Conservation (phyloP, 2,888 invertebrate species). For the Parasteatoda lunata region DNA sequence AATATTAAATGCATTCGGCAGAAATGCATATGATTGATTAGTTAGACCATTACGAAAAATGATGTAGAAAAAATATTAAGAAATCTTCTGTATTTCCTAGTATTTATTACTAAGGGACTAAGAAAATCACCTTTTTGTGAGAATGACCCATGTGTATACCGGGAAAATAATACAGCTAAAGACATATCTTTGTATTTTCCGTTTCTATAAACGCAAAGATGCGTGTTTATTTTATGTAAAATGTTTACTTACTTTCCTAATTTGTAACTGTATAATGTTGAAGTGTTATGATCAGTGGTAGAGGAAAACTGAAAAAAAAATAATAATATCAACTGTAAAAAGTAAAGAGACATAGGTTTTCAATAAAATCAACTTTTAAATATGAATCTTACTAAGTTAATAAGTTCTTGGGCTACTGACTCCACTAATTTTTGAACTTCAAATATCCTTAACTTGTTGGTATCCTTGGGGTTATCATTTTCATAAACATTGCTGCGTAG, state of each 20-base stretch:
- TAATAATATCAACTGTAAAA: not conserved
- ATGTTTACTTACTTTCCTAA: not conserved
- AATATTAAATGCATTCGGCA: too few species aligned
- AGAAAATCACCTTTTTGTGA: too few species aligned
- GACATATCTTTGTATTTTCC: too few species aligned
- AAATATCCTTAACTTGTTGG: conserved; percentile 12
- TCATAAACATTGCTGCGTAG: not conserved
- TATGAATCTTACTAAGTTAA: conserved; percentile 17
- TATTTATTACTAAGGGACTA: too few species aligned
- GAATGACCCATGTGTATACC: too few species aligned
- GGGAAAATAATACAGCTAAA: too few species aligned
- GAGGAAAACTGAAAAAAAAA: not conserved
- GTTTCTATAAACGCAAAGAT: too few species aligned
- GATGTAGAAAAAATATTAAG: too few species aligned
- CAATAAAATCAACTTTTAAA: conserved; percentile 1
- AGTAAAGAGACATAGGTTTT: not conserved
- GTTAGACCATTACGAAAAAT: too few species aligned
- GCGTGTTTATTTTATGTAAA: too few species aligned
- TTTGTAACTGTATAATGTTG: not conserved
- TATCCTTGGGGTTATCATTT: conserved; percentile 1
- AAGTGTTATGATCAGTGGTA: not conserved
- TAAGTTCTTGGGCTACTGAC: conserved; percentile 34
- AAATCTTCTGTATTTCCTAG: too few species aligned
- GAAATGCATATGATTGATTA: too few species aligned
- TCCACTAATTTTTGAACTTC: conserved; percentile 50